Base-by-base conservation (phyloP, 2,888 invertebrate species). In the Nemoura dubitans region DNA sequence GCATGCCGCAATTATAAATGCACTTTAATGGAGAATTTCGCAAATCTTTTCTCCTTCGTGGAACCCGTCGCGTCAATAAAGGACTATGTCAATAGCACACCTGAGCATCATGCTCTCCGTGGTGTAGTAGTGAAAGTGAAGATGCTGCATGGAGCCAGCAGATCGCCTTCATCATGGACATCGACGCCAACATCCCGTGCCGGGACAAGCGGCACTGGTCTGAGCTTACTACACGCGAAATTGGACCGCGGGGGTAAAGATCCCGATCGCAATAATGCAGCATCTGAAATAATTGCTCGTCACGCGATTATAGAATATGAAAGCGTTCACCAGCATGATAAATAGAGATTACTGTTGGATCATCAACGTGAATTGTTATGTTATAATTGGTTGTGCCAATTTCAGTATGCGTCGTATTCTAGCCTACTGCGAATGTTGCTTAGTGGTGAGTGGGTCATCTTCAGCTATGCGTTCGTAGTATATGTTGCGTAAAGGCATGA, bases 101-200 rank as follows among this genome's bases (percentile, higher is more conserved):
- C n/a, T n/a, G 16, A 59, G 59, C 10, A 10, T 36, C 36, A 10
- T 21, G 21, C 21, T 59, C 59, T 21, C 59, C 5, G 36, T 36
- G 3, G 3, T 10, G 36, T 10, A 36, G 36, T 10, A 86, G 86
- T 82, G 86, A 86, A 86, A 86, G 86, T 84, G 84, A 84, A 86
- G 86, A 86, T 76, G 86, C 21, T 2, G 59, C 59, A 86, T 76
- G 86, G 14, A 16, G 59, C 80, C 82, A 77, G 77, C 27, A 16
- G 86, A 36, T 86, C 77, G 36, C 86, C 86, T 86, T 86, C 83
- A 30, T 83, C 25, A 36, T 30, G 36, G 2, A 21, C 30, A 28
- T 10, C 27, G 28, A 78, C 29, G 85, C n/a, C 36, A 16, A 26
- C n/a, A 28, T 25, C 28, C 25, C 85, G 27, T 59, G 30, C 25